Conservation (phyloP, 1,140 invertebrate genomes). For the Drosophila equinoxialis region DNA sequence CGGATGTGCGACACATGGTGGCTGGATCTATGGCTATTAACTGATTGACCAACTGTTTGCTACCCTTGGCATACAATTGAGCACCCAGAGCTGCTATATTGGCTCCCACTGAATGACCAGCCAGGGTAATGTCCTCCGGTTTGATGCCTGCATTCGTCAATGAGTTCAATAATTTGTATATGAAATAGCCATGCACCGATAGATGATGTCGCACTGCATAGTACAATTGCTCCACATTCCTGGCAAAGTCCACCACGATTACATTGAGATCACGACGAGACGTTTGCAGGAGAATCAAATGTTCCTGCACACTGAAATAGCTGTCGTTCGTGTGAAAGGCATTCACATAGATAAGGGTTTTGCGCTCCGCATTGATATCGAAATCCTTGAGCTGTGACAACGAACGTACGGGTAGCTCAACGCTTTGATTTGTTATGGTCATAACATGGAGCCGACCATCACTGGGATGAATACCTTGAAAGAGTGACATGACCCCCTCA, state of each 20-base stretch:
- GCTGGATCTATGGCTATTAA: slow-evolving; percentile 76
- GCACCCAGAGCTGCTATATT: slow-evolving; percentile 75
- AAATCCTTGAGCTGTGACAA: slow-evolving; percentile 67
- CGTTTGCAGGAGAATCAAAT: slow-evolving; percentile 61
- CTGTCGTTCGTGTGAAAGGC: slow-evolving; percentile 69
- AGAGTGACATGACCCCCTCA: slow-evolving; percentile 75
- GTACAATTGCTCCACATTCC: slow-evolving; percentile 69
- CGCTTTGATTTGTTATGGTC: slow-evolving; percentile 72
- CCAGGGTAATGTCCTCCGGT: slow-evolving; percentile 61
- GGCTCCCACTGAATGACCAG: slow-evolving; percentile 76
- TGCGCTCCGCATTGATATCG: slow-evolving; percentile 65
- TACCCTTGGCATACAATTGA: slow-evolving; percentile 56
- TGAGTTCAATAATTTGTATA: slow-evolving; percentile 59
- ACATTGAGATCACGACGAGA: slow-evolving; percentile 70
- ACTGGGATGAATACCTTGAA: slow-evolving; percentile 75
- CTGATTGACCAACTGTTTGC: slow-evolving; percentile 52
- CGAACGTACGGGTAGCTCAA: slow-evolving; percentile 68
- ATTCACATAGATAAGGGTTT: slow-evolving; percentile 75
- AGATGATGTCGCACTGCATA: slow-evolving; percentile 74
- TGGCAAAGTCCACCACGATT: slow-evolving; percentile 71
- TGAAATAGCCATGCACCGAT: slow-evolving; percentile 66
- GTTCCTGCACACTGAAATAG: slow-evolving; percentile 76
- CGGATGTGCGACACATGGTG: slow-evolving; percentile 70
- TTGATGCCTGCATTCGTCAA: slow-evolving; percentile 52
- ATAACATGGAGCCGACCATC: slow-evolving; percentile 70